Percentiles rank a stretch among this genome's conserved stretches.
phyloP scores from a whole-genome alignment of 2,888 invertebrate genomes.

The Exocentrus adspersus region DNA sequence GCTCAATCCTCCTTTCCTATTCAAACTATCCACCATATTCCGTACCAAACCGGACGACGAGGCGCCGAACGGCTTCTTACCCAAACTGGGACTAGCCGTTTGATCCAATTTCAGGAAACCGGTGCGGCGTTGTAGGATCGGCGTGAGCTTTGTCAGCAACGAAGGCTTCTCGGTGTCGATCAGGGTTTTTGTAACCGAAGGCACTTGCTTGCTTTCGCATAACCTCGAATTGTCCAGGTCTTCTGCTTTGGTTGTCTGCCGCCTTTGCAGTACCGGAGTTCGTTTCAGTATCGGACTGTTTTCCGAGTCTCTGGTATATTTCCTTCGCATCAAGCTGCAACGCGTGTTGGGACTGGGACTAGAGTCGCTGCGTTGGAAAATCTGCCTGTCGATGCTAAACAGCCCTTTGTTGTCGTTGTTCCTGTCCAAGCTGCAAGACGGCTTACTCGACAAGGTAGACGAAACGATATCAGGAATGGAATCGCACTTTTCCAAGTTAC shows the following conservation, averaged over 20 bases:
- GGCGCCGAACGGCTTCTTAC: constrained; percentile 26
- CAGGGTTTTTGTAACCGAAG: constrained; percentile 13
- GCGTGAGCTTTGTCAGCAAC: constrained; percentile 37
- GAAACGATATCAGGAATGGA: constrained; percentile 52
- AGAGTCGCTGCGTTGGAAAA: constrained; percentile 46
- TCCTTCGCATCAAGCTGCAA: constrained; percentile 39
- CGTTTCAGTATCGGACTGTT: constrained; percentile 36
- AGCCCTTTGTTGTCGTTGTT: constrained; percentile 17
- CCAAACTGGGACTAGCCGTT: not conserved
- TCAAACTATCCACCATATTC: constrained; percentile 61
- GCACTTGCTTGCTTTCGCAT: not conserved
- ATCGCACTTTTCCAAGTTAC: constrained; percentile 25
- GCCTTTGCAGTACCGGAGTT: constrained; percentile 48
- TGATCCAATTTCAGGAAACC: constrained; percentile 37
- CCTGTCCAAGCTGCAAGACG: constrained; percentile 1
- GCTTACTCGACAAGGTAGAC: constrained; percentile 42
- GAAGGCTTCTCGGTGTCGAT: constrained; percentile 29
- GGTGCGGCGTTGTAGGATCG: constrained; percentile 34
- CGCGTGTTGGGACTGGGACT: constrained; percentile 21
- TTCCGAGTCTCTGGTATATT: constrained; percentile 45
- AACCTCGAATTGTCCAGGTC: not conserved
- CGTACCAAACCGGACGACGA: constrained; percentile 51
- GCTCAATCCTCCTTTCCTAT: constrained; percentile 55
- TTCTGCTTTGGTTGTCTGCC: not conserved
- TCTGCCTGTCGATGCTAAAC: constrained; percentile 50